Conservation (phyloP, 2,888 invertebrate genomes). For the Parnassius mnemosyne region DNA sequence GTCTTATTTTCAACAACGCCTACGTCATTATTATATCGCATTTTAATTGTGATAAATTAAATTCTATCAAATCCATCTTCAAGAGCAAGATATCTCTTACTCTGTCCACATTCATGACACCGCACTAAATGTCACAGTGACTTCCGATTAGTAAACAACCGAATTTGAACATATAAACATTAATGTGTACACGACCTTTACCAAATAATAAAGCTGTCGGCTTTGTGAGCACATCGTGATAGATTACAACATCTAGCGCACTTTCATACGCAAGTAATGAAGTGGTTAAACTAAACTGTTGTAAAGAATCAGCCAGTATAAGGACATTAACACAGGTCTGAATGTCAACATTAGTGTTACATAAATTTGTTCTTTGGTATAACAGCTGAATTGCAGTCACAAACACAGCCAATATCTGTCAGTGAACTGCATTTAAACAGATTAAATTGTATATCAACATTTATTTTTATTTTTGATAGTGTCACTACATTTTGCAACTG, state of each 20-base stretch:
- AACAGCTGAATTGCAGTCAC: constrained; percentile 28
- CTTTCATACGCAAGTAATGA: not conserved
- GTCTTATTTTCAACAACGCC: constrained; percentile 4
- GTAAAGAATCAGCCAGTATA: constrained; percentile 20
- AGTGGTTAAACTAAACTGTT: constrained; percentile 9
- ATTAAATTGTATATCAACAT: not conserved
- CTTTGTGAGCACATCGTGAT: constrained; percentile 61
- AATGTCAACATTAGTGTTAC: constrained; percentile 14
- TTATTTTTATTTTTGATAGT: too few relatives aligned
- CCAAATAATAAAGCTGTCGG: constrained; percentile 65
- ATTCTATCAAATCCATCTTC: constrained; percentile 19
- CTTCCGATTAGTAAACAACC: constrained; percentile 25
- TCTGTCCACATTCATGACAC: constrained; percentile 22
- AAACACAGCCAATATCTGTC: not conserved
- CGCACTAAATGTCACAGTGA: constrained; percentile 13
- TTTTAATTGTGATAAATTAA: constrained; percentile 24
- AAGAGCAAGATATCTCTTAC: constrained; percentile 14
- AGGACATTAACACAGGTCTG: constrained; percentile 7
- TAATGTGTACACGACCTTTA: constrained; percentile 41
- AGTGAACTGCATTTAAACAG: not conserved
- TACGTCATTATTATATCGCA: constrained; percentile 13
- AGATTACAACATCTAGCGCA: constrained; percentile 46
- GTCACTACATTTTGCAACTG: constrained; percentile 14
- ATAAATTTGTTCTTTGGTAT: constrained; percentile 5
- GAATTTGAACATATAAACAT: constrained; percentile 39